Evolutionary conservation across 2,888 invertebrate genomes (phyloP).

Genomic region (Drosophila quinaria): DNA sequence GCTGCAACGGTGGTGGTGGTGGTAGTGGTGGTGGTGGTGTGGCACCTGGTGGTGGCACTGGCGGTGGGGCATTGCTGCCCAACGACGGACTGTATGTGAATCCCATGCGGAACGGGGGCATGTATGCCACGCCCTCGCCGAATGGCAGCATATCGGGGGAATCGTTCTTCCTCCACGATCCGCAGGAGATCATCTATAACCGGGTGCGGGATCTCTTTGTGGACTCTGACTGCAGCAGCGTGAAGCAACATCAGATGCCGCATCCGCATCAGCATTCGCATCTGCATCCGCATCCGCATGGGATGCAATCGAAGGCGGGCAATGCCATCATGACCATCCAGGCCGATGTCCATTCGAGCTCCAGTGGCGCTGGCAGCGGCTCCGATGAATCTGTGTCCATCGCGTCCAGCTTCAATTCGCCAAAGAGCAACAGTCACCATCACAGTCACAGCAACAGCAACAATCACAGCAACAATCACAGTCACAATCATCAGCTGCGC

Average conservation of each 20-base stretch:
- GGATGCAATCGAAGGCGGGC: constrained; percentile 63
- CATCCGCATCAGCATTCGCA: constrained; percentile 1
- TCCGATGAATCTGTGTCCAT: constrained; percentile 89
- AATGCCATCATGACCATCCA: constrained; percentile 89
- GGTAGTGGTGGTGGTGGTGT: constrained; percentile 36
- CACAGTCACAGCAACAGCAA: constrained; percentile 59
- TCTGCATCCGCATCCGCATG: constrained; percentile 8
- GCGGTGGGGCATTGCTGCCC: constrained; percentile 64
- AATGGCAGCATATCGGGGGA: constrained; percentile 88
- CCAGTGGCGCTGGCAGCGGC: constrained; percentile 88
- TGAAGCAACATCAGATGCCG: constrained; percentile 67
- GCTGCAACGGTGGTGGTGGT: constrained; percentile 51
- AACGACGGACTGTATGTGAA: constrained; percentile 93
- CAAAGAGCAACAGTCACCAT: constrained; percentile 81
- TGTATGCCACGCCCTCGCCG: constrained; percentile 87
- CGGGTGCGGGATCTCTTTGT: constrained; percentile 93
- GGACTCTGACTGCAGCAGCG: constrained; percentile 86
- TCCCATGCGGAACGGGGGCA: constrained; percentile 88
- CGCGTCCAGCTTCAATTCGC: constrained; percentile 86
- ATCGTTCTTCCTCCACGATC: constrained; percentile 94
- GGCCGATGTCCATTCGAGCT: constrained; percentile 94
- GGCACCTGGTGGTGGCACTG: background rate
- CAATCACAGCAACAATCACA: constrained; percentile 41
- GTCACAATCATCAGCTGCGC: constrained; percentile 62
- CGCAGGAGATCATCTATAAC: constrained; percentile 92